Evolutionary conservation across 2,888 invertebrate species (phyloP).

Genomic region (Rhamnusium bicolor): DNA sequence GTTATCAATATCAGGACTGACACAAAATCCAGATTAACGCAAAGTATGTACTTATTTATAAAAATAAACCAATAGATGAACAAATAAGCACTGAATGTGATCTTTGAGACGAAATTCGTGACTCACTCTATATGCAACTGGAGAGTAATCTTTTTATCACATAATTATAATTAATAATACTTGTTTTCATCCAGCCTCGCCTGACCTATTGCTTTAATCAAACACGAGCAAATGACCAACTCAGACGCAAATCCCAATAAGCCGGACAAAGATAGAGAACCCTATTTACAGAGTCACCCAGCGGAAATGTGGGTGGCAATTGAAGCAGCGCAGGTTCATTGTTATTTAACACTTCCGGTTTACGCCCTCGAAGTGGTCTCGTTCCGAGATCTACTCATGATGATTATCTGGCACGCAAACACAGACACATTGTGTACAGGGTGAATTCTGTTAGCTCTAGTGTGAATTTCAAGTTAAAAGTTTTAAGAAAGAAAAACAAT

Average conservation of each 20-base stretch:
- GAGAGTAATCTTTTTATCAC: slow-evolving; percentile 8
- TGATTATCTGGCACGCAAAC: slow-evolving; percentile 35
- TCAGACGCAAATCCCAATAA: background rate
- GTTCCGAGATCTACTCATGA: slow-evolving; percentile 39
- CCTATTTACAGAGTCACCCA: slow-evolving; percentile 34
- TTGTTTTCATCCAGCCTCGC: slow-evolving; percentile 22
- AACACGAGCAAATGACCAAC: slow-evolving; percentile 16
- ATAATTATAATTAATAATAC: slow-evolving; percentile 18
- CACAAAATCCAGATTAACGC: too few species aligned
- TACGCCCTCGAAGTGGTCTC: slow-evolving; percentile 57
- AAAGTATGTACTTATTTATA: too few species aligned
- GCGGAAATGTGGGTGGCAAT: slow-evolving; percentile 65
- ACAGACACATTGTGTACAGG: slow-evolving; percentile 9
- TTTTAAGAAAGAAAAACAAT: too few species aligned
- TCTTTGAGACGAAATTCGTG: too few species aligned
- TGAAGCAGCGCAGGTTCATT: slow-evolving; percentile 65
- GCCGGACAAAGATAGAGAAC: background rate
- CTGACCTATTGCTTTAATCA: slow-evolving; percentile 25
- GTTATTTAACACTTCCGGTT: slow-evolving; percentile 65
- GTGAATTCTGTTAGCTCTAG: background rate
- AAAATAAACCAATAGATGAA: too few species aligned
- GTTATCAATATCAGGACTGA: too few species aligned
- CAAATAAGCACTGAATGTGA: too few species aligned
- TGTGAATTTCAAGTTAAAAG: background rate
- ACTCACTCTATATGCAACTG: background rate